A percentile compares a stretch with the other conserved stretches of the same genome.
These are phyloP conservation scores for Galago senegalensis DNA, from an alignment of 2,797 vertebrate genomes.

Conservation along the genomic window DNA sequence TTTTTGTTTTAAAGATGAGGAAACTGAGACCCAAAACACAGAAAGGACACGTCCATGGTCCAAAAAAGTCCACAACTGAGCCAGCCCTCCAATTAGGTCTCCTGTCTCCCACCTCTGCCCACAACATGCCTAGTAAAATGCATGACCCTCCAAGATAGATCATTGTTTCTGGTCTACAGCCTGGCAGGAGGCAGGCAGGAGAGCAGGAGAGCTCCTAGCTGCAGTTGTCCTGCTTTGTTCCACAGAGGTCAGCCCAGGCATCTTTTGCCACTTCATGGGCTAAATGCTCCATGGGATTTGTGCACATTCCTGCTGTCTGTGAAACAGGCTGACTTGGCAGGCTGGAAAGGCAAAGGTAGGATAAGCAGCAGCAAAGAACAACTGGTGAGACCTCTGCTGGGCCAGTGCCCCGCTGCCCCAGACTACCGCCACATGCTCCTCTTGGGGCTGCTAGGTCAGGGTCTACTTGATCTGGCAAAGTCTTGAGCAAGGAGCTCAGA, in stretches of 20 bases:
- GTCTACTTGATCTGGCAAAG: background rate
- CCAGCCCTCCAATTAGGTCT: background rate
- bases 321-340: background rate
- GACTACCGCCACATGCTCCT: background rate
- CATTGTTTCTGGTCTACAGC: background rate
- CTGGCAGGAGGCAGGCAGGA: background rate
- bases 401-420: background rate
- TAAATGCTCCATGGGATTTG: constrained; percentile 69
- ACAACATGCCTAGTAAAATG: background rate
- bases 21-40: background rate
- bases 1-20: background rate
- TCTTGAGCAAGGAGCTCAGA: background rate
- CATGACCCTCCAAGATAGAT: background rate
- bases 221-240: background rate
- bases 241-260: background rate
- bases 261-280: background rate
- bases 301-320: constrained; percentile 19
- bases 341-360: background rate
- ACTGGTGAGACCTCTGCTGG: accelerated
- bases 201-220: accelerated
- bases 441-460: background rate
- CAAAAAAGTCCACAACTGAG: background rate
- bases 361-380: background rate
- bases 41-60: background rate
- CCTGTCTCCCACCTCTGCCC: background rate